Evolutionary conservation across 2,113 vertebrate species (phyloP).

Genomic region (Aplodontia rufa): DNA sequence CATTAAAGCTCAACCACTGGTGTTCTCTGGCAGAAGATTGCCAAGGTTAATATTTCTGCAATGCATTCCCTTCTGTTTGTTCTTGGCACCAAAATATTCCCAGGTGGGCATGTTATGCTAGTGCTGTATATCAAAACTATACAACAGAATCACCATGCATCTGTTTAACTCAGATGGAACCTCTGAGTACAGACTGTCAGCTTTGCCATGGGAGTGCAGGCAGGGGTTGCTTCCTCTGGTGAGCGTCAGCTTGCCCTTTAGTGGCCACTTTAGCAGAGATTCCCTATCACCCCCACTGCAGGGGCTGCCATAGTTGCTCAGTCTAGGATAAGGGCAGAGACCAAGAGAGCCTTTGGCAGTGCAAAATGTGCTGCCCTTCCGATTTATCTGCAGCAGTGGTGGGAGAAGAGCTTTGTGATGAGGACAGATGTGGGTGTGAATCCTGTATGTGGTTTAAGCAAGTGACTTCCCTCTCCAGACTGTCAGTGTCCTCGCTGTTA

Average conservation of each 20-base stretch:
- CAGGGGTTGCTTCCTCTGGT: background rate
- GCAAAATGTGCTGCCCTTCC: background rate
- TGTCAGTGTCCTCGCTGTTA: background rate
- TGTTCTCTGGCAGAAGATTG: background rate
- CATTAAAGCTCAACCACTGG: conserved; percentile 57
- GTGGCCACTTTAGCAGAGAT: background rate
- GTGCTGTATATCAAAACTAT: background rate
- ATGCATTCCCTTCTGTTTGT: conserved; percentile 50
- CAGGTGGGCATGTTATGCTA: background rate
- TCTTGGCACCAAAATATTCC: conserved; percentile 43
- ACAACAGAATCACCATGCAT: background rate
- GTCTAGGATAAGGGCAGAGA: background rate
- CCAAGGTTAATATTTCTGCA: conserved; percentile 61
- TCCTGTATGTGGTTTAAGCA: background rate
- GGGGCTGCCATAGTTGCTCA: fast-evolving
- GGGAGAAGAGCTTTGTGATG: background rate
- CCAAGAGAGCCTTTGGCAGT: background rate
- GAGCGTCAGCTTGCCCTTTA: background rate
- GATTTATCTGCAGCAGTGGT: background rate
- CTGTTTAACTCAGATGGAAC: background rate
- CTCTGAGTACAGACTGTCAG: background rate
- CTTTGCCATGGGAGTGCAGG: background rate
- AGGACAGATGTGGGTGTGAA: background rate
- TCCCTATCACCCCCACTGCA: background rate
- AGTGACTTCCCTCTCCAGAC: background rate